phyloP scores from a whole-genome alignment of 2,888 invertebrate genomes.

The Syritta pipiens region DNA sequence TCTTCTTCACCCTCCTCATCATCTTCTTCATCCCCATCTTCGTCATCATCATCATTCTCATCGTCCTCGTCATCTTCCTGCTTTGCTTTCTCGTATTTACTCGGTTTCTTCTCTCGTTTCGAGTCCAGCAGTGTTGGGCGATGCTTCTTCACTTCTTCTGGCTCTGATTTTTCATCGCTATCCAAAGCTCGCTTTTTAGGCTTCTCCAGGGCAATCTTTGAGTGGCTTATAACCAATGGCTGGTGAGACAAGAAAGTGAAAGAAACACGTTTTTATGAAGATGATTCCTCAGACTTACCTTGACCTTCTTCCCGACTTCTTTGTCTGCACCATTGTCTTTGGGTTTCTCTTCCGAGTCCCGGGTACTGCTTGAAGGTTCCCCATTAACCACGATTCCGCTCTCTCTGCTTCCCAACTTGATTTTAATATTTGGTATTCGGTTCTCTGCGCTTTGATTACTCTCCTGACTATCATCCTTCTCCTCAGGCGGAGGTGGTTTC shows the following conservation, averaged over 20 bases:
- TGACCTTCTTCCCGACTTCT: conserved; percentile 72
- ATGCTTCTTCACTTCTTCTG: conserved; percentile 72
- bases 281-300: conserved; percentile 70
- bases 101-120: conserved; percentile 75
- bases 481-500: conserved; percentile 73
- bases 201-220: conserved; percentile 71
- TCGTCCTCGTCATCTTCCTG: conserved; percentile 73
- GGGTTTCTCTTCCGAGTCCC: conserved; percentile 53
- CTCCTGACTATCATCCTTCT: conserved; percentile 80
- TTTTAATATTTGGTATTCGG: conserved; percentile 78
- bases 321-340: conserved; percentile 56
- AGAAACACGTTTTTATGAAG: not conserved
- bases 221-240: conserved; percentile 76
- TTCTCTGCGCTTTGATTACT: conserved; percentile 80
- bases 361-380: conserved; percentile 72
- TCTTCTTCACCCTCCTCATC: conserved; percentile 71
- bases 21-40: conserved; percentile 73
- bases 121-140: conserved; percentile 76
- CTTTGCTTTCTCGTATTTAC: conserved; percentile 75
- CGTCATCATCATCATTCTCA: conserved; percentile 72
- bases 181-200: conserved; percentile 73
- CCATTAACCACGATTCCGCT: conserved; percentile 62
- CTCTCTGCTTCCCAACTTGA: conserved; percentile 73
- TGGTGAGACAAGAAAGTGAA: conserved; percentile 62
- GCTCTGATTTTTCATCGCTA: conserved; percentile 70